Evolutionary conservation across 2,113 vertebrate species (phyloP).

Genomic region (Telmatochromis bifrenatus): DNA sequence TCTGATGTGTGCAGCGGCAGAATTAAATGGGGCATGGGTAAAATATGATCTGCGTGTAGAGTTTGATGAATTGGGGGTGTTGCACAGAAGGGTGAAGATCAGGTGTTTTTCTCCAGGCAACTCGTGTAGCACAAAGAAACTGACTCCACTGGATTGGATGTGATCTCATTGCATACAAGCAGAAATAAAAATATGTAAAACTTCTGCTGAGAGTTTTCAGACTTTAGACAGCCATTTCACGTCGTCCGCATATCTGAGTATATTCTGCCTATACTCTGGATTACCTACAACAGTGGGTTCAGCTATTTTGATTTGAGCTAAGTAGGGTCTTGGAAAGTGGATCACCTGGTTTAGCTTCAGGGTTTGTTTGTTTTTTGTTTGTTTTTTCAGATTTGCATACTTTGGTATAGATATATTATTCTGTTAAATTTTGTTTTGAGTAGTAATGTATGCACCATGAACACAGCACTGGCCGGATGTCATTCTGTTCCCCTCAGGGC

Average conservation of each 20-base stretch:
- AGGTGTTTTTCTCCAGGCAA: background rate
- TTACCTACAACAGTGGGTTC: background rate
- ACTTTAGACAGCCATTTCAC: background rate
- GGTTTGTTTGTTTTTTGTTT: background rate
- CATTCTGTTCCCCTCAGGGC: background rate
- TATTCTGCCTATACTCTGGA: background rate
- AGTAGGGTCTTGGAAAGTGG: background rate
- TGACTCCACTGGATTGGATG: constrained; percentile 12
- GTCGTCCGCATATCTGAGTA: background rate
- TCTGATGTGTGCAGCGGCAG: background rate
- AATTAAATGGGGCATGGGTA: background rate
- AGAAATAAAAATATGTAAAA: background rate
- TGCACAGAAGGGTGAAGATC: background rate
- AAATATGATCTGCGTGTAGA: background rate
- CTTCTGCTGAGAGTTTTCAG: background rate
- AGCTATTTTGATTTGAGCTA: background rate
- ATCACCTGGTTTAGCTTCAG: background rate
- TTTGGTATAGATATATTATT: background rate
- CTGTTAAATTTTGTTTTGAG: background rate
- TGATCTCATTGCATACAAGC: background rate
- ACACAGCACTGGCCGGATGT: background rate
- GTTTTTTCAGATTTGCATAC: background rate
- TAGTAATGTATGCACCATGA: background rate
- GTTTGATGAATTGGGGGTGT: background rate
- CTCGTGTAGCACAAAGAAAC: background rate